Percentiles rank a stretch among this genome's conserved stretches.
Conservation (phyloP, 1,140 invertebrate species). For the Reticulitermes speratus region DNA sequence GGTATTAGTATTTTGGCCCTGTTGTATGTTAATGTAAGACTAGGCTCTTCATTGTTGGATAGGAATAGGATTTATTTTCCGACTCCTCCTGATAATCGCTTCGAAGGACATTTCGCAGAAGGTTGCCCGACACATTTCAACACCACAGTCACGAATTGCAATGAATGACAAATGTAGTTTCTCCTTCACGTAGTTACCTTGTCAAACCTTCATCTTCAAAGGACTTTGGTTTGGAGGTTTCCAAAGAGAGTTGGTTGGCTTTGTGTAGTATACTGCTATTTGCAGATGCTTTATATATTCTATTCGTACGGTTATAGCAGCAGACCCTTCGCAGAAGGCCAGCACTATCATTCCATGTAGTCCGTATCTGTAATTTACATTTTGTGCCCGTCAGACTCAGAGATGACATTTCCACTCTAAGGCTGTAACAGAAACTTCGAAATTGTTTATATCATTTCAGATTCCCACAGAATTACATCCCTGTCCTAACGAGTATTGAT, state of each 20-base stretch:
- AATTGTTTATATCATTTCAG: neutral
- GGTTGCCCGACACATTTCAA: neutral
- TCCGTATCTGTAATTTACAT: neutral
- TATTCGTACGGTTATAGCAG: neutral
- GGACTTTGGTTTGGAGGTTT: neutral
- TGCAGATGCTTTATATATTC: neutral
- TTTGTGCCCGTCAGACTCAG: neutral
- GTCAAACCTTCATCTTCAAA: neutral
- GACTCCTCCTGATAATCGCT: neutral
- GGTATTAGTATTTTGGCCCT: no score
- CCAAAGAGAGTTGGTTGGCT: neutral
- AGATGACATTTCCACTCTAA: neutral
- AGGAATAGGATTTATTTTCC: neutral
- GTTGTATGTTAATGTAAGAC: no score
- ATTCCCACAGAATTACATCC: neutral
- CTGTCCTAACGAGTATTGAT: neutral
- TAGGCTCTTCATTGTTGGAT: no score
- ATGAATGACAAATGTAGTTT: neutral
- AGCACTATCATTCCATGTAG: neutral
- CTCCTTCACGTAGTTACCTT: neutral
- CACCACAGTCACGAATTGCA: neutral
- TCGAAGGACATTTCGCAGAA: neutral
- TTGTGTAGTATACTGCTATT: no score
- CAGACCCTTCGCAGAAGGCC: neutral
- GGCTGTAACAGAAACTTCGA: neutral